Evolutionary conservation across 2,797 vertebrate genomes (phyloP).

Genomic region (Molossus alvarezi): DNA sequence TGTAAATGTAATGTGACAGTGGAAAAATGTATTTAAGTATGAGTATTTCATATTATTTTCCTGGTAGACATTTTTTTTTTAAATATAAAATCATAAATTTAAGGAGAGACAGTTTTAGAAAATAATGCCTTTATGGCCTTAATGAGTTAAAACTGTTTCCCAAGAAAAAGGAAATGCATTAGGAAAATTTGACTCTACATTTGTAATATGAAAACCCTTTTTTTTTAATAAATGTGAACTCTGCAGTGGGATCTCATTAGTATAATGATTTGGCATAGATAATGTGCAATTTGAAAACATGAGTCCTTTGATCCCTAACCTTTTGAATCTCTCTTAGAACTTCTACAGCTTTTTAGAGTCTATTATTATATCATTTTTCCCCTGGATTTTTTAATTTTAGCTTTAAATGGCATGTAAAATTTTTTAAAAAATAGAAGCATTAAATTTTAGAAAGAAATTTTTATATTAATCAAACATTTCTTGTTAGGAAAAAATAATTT

Average conservation of each 20-base stretch:
- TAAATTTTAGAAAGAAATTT: not conserved
- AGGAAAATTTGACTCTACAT: slow-evolving; percentile 73
- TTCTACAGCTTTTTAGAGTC: slow-evolving; percentile 65
- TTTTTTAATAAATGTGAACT: slow-evolving; percentile 70
- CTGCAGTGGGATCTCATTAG: slow-evolving; percentile 71
- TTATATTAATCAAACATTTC: slow-evolving; percentile 31
- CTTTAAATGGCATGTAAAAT: not conserved
- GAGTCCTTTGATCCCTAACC: slow-evolving; percentile 78
- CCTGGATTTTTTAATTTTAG: slow-evolving; percentile 33
- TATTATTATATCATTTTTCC: slow-evolving; percentile 44
- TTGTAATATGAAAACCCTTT: slow-evolving; percentile 62
- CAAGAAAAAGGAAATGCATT: slow-evolving; percentile 55
- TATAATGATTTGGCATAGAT: slow-evolving; percentile 76
- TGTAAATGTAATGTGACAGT: not conserved
- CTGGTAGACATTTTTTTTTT: not conserved
- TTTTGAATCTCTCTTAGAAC: slow-evolving; percentile 76
- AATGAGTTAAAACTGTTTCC: slow-evolving; percentile 62
- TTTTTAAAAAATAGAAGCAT: not conserved
- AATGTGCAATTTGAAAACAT: slow-evolving; percentile 81
- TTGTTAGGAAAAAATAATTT: not conserved
- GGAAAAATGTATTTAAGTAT: not conserved
- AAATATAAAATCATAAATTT: not conserved
- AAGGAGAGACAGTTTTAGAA: slow-evolving; percentile 50
- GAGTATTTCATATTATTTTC: not conserved
- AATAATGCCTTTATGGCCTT: slow-evolving; percentile 35